These are phyloP conservation scores for Leucoma salicis DNA, from an alignment of 2,888 invertebrate species.

Conservation along the genomic window DNA sequence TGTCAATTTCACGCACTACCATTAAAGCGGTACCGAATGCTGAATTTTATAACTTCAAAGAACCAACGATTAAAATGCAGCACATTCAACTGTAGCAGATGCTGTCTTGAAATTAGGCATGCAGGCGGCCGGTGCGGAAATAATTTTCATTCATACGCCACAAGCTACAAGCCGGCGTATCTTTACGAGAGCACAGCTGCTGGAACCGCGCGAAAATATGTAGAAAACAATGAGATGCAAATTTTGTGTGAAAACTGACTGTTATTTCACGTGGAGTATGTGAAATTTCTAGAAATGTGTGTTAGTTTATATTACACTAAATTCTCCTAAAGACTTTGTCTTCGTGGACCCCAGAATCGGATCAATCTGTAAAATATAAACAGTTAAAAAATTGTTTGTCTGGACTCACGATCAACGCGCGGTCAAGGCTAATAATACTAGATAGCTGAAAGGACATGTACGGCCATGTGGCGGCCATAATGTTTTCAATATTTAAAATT, in stretches of 20 bases:
- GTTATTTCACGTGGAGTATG: constrained; percentile 9
- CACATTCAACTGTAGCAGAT: constrained; percentile 22
- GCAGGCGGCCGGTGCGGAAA: constrained; percentile 20
- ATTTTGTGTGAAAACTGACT: constrained; percentile 11
- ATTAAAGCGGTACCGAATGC: too few relatives aligned
- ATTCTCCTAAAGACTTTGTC: too few relatives aligned
- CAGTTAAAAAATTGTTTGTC: too few relatives aligned
- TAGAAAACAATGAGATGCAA: constrained; percentile 27
- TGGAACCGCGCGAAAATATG: constrained; percentile 24
- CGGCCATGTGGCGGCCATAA: too few relatives aligned
- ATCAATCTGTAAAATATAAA: too few relatives aligned
- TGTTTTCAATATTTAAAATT: too few relatives aligned
- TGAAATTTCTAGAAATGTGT: background rate
- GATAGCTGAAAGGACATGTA: too few relatives aligned
- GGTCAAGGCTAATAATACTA: too few relatives aligned
- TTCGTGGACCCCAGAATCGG: too few relatives aligned
- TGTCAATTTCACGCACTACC: too few relatives aligned
- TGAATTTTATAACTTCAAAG: background rate
- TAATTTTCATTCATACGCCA: constrained; percentile 34
- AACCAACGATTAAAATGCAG: constrained; percentile 17
- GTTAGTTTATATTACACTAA: too few relatives aligned
- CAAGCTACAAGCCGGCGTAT: constrained; percentile 29
- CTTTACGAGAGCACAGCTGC: constrained; percentile 35
- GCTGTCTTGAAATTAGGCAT: constrained; percentile 33
- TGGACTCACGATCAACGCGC: too few relatives aligned